These are phyloP conservation scores for Agrochola lota DNA, from an alignment of 2,888 invertebrate genomes.

Conservation along the genomic window DNA sequence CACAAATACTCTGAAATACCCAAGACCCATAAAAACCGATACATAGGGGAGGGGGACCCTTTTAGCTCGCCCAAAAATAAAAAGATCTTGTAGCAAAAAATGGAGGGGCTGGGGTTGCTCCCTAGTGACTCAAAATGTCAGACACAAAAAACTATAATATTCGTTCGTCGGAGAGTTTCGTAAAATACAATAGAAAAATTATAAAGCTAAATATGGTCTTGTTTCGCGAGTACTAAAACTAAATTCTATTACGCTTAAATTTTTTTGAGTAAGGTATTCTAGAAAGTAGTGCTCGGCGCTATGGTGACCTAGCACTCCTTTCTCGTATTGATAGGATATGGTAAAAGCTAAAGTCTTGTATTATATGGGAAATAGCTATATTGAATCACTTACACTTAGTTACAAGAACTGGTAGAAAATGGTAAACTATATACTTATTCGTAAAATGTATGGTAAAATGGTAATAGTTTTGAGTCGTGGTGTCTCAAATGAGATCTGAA, in stretches of 20 bases:
- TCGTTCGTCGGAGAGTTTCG: conserved; percentile 23
- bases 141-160: conserved; percentile 50
- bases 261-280: not conserved
- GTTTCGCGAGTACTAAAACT: not conserved
- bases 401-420: too few relatives aligned
- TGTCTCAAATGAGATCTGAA: too few relatives aligned
- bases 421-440: too few relatives aligned
- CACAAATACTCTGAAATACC: conserved; percentile 33
- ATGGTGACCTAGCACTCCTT: too few relatives aligned
- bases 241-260: not conserved
- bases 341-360: too few relatives aligned
- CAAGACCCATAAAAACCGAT: conserved; percentile 44
- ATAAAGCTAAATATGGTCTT: not conserved
- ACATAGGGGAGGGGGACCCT: conserved; percentile 46
- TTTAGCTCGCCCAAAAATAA: conserved; percentile 53
- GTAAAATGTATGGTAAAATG: too few relatives aligned
- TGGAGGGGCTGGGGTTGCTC: conserved; percentile 66
- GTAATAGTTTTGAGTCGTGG: too few relatives aligned
- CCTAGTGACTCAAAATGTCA: conserved; percentile 58
- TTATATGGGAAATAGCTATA: too few relatives aligned
- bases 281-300: too few relatives aligned
- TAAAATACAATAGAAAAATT: conserved; percentile 10
- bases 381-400: too few relatives aligned
- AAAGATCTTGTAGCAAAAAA: conserved; percentile 59
- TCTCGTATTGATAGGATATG: too few relatives aligned